phyloP scores from a whole-genome alignment of 2,888 invertebrate species.

The Andrena trimmerana region DNA sequence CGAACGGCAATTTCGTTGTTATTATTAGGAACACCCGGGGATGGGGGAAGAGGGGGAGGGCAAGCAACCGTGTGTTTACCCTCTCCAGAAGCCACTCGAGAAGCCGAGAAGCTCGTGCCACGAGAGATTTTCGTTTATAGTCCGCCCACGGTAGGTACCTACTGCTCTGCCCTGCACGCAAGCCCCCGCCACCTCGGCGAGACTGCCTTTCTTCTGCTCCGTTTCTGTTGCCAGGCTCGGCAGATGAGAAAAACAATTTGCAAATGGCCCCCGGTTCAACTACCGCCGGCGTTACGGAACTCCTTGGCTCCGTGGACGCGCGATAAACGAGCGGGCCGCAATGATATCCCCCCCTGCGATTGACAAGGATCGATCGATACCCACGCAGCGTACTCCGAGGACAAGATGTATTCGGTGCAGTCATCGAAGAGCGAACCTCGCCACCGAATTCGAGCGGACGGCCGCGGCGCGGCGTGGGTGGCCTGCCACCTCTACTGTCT shows the following conservation, averaged over 20 bases:
- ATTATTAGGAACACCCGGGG: conserved; percentile 64
- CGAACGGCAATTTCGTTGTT: conserved; percentile 70
- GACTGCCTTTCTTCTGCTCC: not conserved
- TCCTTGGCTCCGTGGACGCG: not conserved
- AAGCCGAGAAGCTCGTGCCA: conserved; percentile 69
- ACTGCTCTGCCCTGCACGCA: not conserved
- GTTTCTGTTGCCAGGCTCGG: not conserved
- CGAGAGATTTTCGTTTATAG: conserved; percentile 47
- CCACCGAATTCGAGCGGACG: conserved; percentile 77
- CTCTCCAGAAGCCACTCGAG: conserved; percentile 57
- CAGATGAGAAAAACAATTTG: not conserved
- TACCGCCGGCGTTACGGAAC: not conserved
- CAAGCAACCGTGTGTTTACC: conserved; percentile 56
- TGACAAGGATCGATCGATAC: not conserved
- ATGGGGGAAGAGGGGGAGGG: not conserved
- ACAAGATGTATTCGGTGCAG: not conserved
- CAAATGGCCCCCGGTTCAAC: not conserved
- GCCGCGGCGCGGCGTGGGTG: conserved; percentile 79
- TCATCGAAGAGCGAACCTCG: conserved; percentile 58
- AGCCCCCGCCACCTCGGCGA: not conserved
- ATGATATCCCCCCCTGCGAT: too few species aligned
- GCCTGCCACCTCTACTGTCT: conserved; percentile 67
- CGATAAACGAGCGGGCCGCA: not conserved
- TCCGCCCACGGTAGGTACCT: conserved; percentile 4
- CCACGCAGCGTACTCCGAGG: not conserved